A percentile compares a stretch with the other conserved stretches of the same genome.
phyloP scores from a whole-genome alignment of 1,140 invertebrate species.

The Nymphalis io region DNA sequence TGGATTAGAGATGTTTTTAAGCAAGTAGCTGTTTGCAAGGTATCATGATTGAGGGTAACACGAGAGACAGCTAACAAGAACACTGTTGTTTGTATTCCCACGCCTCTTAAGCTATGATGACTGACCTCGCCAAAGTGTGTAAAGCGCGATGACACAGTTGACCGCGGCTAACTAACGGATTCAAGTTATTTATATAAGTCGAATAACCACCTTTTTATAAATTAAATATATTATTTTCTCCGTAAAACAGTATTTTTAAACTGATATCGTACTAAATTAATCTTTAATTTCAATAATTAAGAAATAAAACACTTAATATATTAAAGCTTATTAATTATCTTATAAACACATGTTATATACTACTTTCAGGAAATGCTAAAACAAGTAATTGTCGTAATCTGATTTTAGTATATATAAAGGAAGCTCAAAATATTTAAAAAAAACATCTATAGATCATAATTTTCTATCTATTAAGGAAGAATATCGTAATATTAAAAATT shows the following conservation, averaged over 20 bases:
- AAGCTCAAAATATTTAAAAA: no score
- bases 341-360: no score
- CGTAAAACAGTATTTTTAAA: no score
- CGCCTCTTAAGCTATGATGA: conserved; percentile 57
- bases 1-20: not conserved
- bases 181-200: conserved; percentile 24
- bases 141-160: conserved; percentile 33
- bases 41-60: conserved; percentile 42
- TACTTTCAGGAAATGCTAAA: no score
- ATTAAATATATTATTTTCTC: no score
- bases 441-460: no score
- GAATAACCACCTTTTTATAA: not conserved
- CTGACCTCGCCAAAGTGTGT: conserved; percentile 24
- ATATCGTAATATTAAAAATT: not conserved
- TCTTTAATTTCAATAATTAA: no score
- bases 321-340: no score
- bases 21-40: conserved; percentile 3
- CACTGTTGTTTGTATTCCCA: conserved; percentile 68
- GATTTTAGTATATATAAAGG: no score
- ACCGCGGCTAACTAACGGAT: conserved; percentile 28
- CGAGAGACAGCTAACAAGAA: conserved; percentile 62
- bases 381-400: no score
- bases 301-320: no score
- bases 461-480: not conserved
- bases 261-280: no score